A percentile compares a stretch with the other conserved stretches of the same genome.
These are phyloP conservation scores for Macaria notata DNA, from an alignment of 2,888 invertebrate genomes.

Conservation along the genomic window DNA sequence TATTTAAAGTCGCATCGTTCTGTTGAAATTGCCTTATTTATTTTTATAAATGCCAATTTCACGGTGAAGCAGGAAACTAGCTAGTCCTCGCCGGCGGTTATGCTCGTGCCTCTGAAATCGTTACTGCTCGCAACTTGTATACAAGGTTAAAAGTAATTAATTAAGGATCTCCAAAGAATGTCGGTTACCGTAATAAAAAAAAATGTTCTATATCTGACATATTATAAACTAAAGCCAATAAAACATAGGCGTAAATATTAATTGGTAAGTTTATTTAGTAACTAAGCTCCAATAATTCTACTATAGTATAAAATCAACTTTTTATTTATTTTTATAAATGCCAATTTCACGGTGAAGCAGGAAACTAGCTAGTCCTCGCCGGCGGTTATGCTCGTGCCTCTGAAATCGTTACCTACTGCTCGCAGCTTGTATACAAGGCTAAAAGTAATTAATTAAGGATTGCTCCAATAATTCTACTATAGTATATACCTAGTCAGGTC, in stretches of 20 bases:
- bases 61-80: conserved; percentile 1
- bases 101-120: background rate
- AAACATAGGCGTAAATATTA: too few relatives aligned
- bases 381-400: background rate
- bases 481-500: too few relatives aligned
- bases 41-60: conserved; percentile 18
- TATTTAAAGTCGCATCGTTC: conserved; percentile 17
- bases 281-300: too few relatives aligned
- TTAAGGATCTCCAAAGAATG: too few relatives aligned
- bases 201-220: too few relatives aligned
- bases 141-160: background rate
- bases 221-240: too few relatives aligned
- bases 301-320: too few relatives aligned
- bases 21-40: conserved; percentile 15
- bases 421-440: background rate
- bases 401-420: conserved; percentile 2
- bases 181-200: too few relatives aligned
- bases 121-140: background rate
- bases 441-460: too few relatives aligned
- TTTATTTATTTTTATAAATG: conserved; percentile 19
- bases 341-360: conserved; percentile 8
- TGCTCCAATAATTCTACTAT: too few relatives aligned
- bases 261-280: too few relatives aligned
- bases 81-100: conserved; percentile 2
- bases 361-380: conserved; percentile 4